phyloP scores from a whole-genome alignment of 2,888 invertebrate species.

The Microplitis manilae region DNA sequence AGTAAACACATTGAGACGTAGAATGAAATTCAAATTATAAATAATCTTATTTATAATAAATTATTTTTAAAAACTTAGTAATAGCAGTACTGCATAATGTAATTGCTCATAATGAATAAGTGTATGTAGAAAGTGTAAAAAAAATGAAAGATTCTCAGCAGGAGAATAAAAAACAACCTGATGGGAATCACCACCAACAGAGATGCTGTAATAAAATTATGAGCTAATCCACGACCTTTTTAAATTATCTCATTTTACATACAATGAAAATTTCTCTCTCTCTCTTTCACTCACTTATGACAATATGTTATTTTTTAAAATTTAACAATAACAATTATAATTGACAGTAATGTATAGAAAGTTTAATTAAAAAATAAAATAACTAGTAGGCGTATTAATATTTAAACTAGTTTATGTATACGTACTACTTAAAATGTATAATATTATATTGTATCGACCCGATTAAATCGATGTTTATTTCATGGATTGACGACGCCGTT shows the following conservation, averaged over 20 bases:
- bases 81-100: neutral
- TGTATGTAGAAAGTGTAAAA: neutral
- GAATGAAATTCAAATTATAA: too few species aligned
- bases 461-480: constrained; percentile 19
- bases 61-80: too few species aligned
- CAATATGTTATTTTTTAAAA: neutral
- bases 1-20: too few species aligned
- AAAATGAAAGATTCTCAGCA: constrained; percentile 11
- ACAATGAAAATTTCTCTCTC: neutral
- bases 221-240: constrained; percentile 31
- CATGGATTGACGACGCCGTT: constrained; percentile 15
- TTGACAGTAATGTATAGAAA: too few species aligned
- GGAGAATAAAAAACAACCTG: constrained; percentile 15
- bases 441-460: constrained; percentile 9
- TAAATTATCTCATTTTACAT: constrained; percentile 21
- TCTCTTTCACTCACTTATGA: constrained; percentile 1
- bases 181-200: constrained; percentile 12
- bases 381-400: neutral
- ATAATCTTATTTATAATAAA: too few species aligned
- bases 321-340: neutral
- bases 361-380: too few species aligned
- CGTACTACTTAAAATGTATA: constrained; percentile 2
- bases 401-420: neutral
- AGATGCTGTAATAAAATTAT: constrained; percentile 32
- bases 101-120: neutral